Evolutionary conservation across 2,797 vertebrate genomes (phyloP), one percentile per base, ranked within the genome.

Genomic region (Enteromius treurensis): DNA sequence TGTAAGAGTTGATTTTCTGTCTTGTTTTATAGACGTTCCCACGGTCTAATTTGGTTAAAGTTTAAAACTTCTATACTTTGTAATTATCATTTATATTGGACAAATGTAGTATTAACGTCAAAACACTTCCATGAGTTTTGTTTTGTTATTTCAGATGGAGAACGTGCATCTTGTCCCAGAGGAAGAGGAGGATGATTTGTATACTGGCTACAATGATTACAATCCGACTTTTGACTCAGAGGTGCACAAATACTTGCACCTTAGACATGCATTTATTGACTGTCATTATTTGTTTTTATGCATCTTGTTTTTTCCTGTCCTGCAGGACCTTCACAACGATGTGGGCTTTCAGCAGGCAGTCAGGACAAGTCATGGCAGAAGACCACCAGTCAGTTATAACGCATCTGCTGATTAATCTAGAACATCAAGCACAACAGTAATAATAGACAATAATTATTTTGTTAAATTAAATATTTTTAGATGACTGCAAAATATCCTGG

Each of bases 121-220:
- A 7, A 62, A n/a, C 3, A 40, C 10, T 15, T 55, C 0, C 8
- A 23, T 70, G 17, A 55, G 65, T 70, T 60, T 58, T 40, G 11
- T 40, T 53, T 2, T 45, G 4, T 81, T 13, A n/a, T 67, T 64
- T 51, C 21, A 67, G 51, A 98, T 99, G 98, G 96, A 98, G 85
- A 96, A 98, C 84, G 94, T 97, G 3, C 96, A 96, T 68, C 90
- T 93, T 14, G 92, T 97, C 42, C 96, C 96, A 26, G 92, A 89
- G 37, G 97, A 97, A 83, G 97, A 98, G 78, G 97, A 98, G 73
- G 97, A 98, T 62, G 98, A 99, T 86, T 94, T 99, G 88, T 99
- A 99, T 90, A 97, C 97, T 29, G 98, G 98, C 26, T 99, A 98
- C 90, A 99, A 99, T 92, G 97, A 99, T 88, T 99, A 97, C 88